Conservation (phyloP, 2,797 vertebrate genomes). For the Pelobates cultripes region DNA sequence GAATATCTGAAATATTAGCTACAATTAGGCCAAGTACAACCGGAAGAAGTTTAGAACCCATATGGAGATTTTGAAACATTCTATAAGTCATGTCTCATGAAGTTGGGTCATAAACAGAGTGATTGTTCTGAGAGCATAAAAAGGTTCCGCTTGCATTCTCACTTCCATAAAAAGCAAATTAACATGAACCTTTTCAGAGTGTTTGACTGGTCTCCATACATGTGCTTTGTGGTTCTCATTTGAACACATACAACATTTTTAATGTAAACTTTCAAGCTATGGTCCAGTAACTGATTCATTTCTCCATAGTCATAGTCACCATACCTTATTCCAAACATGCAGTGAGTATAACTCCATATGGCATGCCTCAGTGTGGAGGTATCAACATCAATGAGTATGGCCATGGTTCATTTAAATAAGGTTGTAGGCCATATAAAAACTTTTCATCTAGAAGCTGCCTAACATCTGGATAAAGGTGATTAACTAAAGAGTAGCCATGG, state of each 20-base stretch:
- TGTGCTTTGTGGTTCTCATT: slow-evolving; percentile 97
- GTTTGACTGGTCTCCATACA: slow-evolving; percentile 99
- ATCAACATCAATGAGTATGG: slow-evolving; percentile 96
- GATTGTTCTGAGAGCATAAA: slow-evolving; percentile 99
- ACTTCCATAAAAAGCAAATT: slow-evolving; percentile 99
- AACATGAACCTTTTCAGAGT: slow-evolving; percentile 99
- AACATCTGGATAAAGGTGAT: slow-evolving; percentile 95
- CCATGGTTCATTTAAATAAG: slow-evolving; percentile 98
- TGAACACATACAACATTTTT: slow-evolving; percentile 98
- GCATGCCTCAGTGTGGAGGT: slow-evolving; percentile 95
- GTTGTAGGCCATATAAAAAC: slow-evolving; percentile 95
- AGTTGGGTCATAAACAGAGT: slow-evolving; percentile 99
- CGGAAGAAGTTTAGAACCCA: slow-evolving; percentile 60
- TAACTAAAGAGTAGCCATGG: slow-evolving; percentile 96
- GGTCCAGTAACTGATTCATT: slow-evolving; percentile 96
- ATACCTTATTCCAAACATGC: slow-evolving; percentile 99
- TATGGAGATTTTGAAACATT: slow-evolving; percentile 65
- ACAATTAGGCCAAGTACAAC: slow-evolving; percentile 73
- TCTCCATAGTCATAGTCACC: slow-evolving; percentile 98
- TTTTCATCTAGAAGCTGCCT: slow-evolving; percentile 97
- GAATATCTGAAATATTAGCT: slow-evolving; percentile 72
- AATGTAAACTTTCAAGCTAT: slow-evolving; percentile 98
- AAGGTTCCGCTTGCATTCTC: slow-evolving; percentile 98
- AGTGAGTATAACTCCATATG: slow-evolving; percentile 99
- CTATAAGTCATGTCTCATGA: slow-evolving; percentile 70